Percentiles rank a stretch among this genome's conserved stretches.
These are phyloP conservation scores for Coracopsis vasa DNA, from an alignment of 2,113 vertebrate genomes.

Conservation along the genomic window DNA sequence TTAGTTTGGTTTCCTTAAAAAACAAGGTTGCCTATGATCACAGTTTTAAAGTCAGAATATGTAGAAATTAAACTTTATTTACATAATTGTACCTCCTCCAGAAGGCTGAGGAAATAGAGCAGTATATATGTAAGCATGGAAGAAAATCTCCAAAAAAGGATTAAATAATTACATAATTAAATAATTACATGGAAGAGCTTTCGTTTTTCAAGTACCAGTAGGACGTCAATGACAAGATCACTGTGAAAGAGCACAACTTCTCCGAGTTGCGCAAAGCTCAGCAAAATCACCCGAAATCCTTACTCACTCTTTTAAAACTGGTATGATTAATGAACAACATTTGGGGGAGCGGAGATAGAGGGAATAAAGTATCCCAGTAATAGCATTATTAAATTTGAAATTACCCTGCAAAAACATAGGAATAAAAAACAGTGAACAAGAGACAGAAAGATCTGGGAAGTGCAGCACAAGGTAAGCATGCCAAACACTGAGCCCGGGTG, in stretches of 20 bases:
- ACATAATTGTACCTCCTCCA: neutral
- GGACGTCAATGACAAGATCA: neutral
- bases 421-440: neutral
- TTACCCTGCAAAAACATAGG: fast-evolving
- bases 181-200: neutral
- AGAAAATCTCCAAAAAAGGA: neutral
- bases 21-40: neutral
- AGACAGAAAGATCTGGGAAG: neutral
- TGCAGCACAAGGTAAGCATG: neutral
- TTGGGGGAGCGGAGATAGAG: fast-evolving
- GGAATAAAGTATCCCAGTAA: neutral
- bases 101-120: neutral
- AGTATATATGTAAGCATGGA: neutral
- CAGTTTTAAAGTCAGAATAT: neutral
- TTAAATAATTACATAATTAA: neutral
- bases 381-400: neutral
- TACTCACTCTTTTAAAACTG: neutral
- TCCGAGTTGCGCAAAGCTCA: neutral
- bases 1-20: neutral
- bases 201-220: neutral
- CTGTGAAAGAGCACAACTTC: neutral
- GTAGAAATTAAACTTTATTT: neutral
- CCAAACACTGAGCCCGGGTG: neutral
- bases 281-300: neutral
- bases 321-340: neutral